Base-by-base conservation (phyloP, 2,797 vertebrate species). In the Lepilemur septentrionalis region DNA sequence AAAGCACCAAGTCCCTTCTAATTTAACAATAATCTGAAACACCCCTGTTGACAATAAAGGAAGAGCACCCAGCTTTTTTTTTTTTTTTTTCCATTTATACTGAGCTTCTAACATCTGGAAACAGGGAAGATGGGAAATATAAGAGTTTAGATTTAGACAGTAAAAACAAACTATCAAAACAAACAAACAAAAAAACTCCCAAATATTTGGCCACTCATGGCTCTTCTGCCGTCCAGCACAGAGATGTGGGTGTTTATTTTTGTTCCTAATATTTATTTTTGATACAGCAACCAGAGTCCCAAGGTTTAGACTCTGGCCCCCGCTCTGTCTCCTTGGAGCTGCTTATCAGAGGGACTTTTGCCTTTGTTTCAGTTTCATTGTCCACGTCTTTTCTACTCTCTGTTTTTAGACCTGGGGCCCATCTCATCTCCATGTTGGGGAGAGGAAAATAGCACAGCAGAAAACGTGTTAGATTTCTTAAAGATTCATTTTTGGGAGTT, bases 221-320 rank as follows among this genome's bases (percentile, higher is more conserved):
- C 65, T 70, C 61, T 81, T 83, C 67, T 43, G 61, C 59, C 85
- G 32, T 95, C 88, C 57, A 67, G 83, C 67, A 43, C 55, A 50
- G 65, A 95, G 75, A 94, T 57, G 23, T 79, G 59, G 32, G 20
- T 93, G 81, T 96, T 97, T 97, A 83, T 97, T 97, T 97, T 96
- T 94, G 91, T 92, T 93, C 41, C 80, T 94, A 43, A 38, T 84
- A 83, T 97, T 97, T 97, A 94, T 96, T 97, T 93, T 91, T 94
- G 78, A 59, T 88, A 50, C 80, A 82, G 89, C 75, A 76, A 80
- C 89, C 11, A 1, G 75, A 94, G 85, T 89, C 90, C 78, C 73
- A 35, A 81, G 82, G 85, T 69, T 94, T 89, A 81, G 50, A 63
- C 72, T 93, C 93, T 89, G 94, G 93, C 92, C 79, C 61, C 50